Percentiles rank a stretch among this genome's conserved stretches.
These are phyloP conservation scores for Chloroceryle inda DNA, from an alignment of 2,797 vertebrate genomes.

Conservation along the genomic window DNA sequence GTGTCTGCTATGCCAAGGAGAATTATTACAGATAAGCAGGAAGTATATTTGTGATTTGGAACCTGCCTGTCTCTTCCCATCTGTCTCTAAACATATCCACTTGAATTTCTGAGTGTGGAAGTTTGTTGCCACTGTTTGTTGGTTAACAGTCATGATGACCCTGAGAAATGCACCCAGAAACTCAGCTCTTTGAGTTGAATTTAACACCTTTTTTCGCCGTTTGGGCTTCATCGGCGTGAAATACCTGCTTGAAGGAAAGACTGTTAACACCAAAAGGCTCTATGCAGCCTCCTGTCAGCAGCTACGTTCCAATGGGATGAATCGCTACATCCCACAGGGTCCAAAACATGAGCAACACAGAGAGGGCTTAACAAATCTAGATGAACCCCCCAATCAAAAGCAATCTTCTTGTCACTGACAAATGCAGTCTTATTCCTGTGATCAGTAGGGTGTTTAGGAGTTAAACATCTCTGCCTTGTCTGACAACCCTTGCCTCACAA, in stretches of 20 bases:
- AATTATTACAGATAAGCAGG: not conserved
- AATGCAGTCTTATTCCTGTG: not conserved
- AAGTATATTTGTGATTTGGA: not conserved
- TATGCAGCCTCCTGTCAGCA: not conserved
- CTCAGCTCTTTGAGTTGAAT: not conserved
- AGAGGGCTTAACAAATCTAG: not conserved
- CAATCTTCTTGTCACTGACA: not conserved
- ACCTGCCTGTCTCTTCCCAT: not conserved
- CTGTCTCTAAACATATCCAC: not conserved
- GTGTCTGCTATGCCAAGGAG: not conserved
- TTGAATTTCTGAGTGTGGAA: not conserved
- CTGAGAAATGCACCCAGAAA: not conserved
- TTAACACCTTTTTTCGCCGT: not conserved
- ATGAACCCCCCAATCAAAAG: not conserved
- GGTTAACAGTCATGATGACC: not conserved
- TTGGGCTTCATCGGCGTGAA: not conserved
- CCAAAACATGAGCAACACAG: not conserved
- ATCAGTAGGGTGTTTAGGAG: not conserved
- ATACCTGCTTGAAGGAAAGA: not conserved
- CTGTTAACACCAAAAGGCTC: not conserved
- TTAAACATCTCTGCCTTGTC: not conserved
- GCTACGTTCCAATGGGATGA: not conserved
- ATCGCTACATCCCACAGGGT: fast-evolving
- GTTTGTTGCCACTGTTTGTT: fast-evolving
- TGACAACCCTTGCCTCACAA: fast-evolving